Percentiles rank a stretch among this genome's conserved stretches.
phyloP scores from a whole-genome alignment of 2,888 invertebrate genomes.

The Polylopha cassiicola region DNA sequence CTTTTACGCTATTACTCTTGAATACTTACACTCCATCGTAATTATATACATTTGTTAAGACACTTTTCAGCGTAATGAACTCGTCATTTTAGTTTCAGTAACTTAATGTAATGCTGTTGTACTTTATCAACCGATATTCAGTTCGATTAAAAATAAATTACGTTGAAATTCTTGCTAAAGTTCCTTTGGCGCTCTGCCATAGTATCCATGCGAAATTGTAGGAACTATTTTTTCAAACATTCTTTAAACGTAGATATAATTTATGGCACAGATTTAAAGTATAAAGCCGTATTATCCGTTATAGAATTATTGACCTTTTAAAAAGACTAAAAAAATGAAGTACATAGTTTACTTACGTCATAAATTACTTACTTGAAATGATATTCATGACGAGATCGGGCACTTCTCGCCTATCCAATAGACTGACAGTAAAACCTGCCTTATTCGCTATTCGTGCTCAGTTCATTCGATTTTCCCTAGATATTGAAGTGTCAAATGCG shows the following conservation, averaged over 20 bases:
- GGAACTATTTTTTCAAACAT: constrained; percentile 13
- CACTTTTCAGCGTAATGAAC: too few relatives aligned
- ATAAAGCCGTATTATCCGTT: too few relatives aligned
- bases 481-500: constrained; percentile 17
- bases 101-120: constrained; percentile 14
- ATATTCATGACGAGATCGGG: too few relatives aligned
- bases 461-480: constrained; percentile 19
- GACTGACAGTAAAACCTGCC: constrained; percentile 4
- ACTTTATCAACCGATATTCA: constrained; percentile 15
- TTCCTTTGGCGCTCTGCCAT: constrained; percentile 16
- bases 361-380: too few relatives aligned
- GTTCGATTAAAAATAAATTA: constrained; percentile 22
- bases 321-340: too few relatives aligned
- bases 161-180: constrained; percentile 17
- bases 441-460: background rate
- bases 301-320: too few relatives aligned
- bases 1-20: too few relatives aligned
- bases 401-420: constrained; percentile 4
- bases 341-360: too few relatives aligned
- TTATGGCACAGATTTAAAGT: too few relatives aligned
- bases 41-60: too few relatives aligned
- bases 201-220: constrained; percentile 15
- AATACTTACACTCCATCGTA: too few relatives aligned
- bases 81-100: too few relatives aligned
- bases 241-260: constrained; percentile 4